Percentiles rank a stretch among this genome's conserved stretches.
Evolutionary conservation across 2,797 vertebrate species (phyloP).

Genomic region (Trichosurus vulpecula): DNA sequence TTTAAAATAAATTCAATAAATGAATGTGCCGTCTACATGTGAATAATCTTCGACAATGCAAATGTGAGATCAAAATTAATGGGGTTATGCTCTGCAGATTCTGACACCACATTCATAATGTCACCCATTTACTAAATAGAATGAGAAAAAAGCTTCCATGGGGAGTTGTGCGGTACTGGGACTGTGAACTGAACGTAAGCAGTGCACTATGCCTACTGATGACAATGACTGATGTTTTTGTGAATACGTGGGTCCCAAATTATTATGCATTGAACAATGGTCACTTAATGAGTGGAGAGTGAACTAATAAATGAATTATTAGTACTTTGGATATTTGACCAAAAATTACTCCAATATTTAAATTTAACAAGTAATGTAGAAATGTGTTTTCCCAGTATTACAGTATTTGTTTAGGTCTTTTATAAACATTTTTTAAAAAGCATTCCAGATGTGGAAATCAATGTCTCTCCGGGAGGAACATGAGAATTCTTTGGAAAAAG

Average conservation of each 20-base stretch:
- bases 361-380: not conserved
- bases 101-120: constrained; percentile 67
- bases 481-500: not conserved
- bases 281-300: not conserved
- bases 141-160: constrained; percentile 54
- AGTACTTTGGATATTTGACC: not conserved
- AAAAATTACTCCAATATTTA: not conserved
- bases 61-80: constrained; percentile 69
- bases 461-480: not conserved
- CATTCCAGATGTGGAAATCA: not conserved
- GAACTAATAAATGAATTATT: not conserved
- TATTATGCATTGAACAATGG: not conserved
- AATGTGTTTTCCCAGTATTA: not conserved
- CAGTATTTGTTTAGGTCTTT: not conserved
- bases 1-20: constrained; percentile 60
- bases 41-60: constrained; percentile 65
- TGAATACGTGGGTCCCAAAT: constrained; percentile 55
- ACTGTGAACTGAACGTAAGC: constrained; percentile 60
- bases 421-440: not conserved
- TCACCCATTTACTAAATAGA: constrained; percentile 66
- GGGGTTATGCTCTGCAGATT: constrained; percentile 68
- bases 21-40: constrained; percentile 59
- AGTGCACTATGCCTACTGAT: constrained; percentile 16
- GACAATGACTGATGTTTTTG: constrained; percentile 50
- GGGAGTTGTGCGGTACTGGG: constrained; percentile 58